These are phyloP conservation scores for Phenganax marumi DNA, from an alignment of 92 coral and sea anemone genomes.

Conservation along the genomic window DNA sequence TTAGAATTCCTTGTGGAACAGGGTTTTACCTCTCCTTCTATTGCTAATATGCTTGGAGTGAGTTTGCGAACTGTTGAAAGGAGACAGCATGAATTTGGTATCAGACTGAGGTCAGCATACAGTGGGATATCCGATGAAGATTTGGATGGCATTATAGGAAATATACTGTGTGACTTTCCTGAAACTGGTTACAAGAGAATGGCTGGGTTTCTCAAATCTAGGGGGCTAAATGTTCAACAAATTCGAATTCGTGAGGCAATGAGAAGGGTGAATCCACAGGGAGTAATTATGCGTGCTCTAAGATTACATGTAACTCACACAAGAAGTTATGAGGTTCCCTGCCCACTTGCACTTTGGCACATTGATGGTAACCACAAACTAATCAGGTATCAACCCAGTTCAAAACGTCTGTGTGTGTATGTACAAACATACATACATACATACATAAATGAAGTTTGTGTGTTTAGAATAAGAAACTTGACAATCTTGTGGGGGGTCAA, in stretches of 20 bases:
- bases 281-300: constrained; percentile 46
- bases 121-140: constrained; percentile 41
- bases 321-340: constrained; percentile 22
- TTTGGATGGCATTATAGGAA: constrained; percentile 39
- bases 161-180: constrained; percentile 45
- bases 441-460: too few relatives aligned
- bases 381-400: constrained; percentile 3
- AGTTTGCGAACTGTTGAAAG: constrained; percentile 56
- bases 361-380: constrained; percentile 11
- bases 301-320: constrained; percentile 31
- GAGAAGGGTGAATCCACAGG: constrained; percentile 27
- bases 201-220: constrained; percentile 18
- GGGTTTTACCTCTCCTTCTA: constrained; percentile 45
- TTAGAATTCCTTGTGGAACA: constrained; percentile 51
- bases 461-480: too few relatives aligned
- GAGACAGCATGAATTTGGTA: constrained; percentile 49
- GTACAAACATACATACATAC: too few relatives aligned
- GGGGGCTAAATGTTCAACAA: constrained; percentile 10
- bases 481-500: too few relatives aligned
- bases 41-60: constrained; percentile 55
- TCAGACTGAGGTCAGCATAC: constrained; percentile 44
- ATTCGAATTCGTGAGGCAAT: constrained; percentile 14
- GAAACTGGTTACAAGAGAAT: constrained; percentile 55
- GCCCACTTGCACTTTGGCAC: constrained; percentile 17
- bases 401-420: background rate